Percentiles rank a stretch among this genome's conserved stretches.
phyloP scores from a whole-genome alignment of 2,113 vertebrate species.

The Aspidoscelis tigris region DNA sequence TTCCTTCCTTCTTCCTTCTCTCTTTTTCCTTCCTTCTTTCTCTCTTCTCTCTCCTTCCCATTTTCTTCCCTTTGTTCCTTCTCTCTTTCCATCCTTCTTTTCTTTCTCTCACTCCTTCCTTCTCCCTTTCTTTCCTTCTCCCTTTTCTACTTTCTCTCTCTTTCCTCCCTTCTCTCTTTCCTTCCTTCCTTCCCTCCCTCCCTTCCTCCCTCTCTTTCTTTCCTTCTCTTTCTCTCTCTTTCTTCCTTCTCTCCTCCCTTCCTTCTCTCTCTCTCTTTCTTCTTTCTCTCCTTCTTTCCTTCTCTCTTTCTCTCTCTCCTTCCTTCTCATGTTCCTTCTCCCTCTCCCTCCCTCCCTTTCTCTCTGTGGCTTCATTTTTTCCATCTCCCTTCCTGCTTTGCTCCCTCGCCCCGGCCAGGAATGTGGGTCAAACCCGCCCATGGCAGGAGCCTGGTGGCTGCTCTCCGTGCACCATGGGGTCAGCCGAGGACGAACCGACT shows the following conservation, averaged over 20 bases:
- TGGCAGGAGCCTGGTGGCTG: slow-evolving; percentile 17
- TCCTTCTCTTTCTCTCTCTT: too few relatives aligned
- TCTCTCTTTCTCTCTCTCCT: background rate
- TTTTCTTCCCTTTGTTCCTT: too few relatives aligned
- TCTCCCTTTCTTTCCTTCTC: too few relatives aligned
- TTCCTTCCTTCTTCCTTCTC: too few relatives aligned
- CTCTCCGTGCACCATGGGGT: slow-evolving; percentile 47
- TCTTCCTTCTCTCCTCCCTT: too few relatives aligned
- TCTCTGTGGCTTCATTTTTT: accelerated
- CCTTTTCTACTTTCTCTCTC: background rate
- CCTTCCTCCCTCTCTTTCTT: too few relatives aligned
- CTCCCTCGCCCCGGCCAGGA: slow-evolving; percentile 52
- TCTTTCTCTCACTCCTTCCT: too few relatives aligned
- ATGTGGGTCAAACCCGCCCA: slow-evolving; percentile 37
- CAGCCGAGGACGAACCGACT: slow-evolving; percentile 51
- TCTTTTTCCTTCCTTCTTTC: too few relatives aligned
- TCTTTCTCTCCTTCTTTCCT: accelerated
- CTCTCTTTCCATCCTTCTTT: background rate
- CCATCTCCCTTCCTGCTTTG: background rate
- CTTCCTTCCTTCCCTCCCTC: background rate
- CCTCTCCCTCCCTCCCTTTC: accelerated
- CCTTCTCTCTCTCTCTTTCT: too few relatives aligned
- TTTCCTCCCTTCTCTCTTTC: background rate
- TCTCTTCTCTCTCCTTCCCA: too few relatives aligned
- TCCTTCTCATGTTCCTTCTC: background rate